phyloP scores from a whole-genome alignment of 1,140 invertebrate species.

The Panulirus ornatus region DNA sequence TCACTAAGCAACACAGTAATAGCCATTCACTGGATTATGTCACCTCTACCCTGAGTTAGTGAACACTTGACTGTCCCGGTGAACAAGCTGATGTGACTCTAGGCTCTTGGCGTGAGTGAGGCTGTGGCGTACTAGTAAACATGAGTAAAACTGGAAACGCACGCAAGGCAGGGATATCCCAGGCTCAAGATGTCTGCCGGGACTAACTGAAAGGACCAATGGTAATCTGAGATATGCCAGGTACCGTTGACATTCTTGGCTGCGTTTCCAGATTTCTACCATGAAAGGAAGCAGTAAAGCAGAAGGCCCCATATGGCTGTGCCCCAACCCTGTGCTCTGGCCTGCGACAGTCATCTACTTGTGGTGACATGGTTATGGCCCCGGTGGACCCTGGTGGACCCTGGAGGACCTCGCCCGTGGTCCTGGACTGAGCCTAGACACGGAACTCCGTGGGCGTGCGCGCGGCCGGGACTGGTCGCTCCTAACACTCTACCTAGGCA shows the following conservation, averaged over 20 bases:
- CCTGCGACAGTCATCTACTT: constrained; percentile 9
- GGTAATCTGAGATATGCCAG: too few species aligned
- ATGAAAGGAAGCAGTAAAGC: not conserved
- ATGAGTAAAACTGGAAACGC: not conserved
- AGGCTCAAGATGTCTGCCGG: too few species aligned
- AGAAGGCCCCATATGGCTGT: constrained; percentile 53
- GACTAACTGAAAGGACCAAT: too few species aligned
- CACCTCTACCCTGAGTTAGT: not conserved
- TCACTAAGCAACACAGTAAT: not conserved
- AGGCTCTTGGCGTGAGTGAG: not conserved
- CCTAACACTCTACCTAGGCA: constrained; percentile 60
- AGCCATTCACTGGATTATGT: not conserved
- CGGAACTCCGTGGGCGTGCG: constrained; percentile 40
- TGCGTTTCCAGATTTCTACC: not conserved
- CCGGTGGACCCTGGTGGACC: constrained; percentile 62
- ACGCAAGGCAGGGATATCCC: not conserved
- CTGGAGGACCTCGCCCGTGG: constrained; percentile 63
- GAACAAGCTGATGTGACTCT: not conserved
- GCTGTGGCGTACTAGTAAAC: not conserved
- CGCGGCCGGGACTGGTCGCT: constrained; percentile 54
- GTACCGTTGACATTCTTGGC: not conserved
- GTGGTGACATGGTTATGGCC: constrained; percentile 25
- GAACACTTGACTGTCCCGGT: too few species aligned
- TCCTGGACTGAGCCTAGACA: constrained; percentile 68
- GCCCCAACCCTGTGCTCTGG: constrained; percentile 55